These are phyloP conservation scores for Tetrao urogallus DNA, from an alignment of 2,113 vertebrate species.

Conservation along the genomic window DNA sequence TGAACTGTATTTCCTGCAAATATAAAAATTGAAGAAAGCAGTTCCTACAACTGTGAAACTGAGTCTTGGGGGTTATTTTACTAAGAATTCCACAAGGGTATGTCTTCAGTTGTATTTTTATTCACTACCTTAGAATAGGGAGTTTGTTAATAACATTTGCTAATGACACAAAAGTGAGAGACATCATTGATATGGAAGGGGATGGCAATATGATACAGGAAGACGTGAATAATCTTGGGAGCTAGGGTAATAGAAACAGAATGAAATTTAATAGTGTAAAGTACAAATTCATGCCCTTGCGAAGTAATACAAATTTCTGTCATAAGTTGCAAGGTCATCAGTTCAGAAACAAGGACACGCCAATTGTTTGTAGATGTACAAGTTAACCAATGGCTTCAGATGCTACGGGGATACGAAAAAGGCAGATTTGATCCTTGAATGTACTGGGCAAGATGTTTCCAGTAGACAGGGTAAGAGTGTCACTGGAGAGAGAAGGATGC, in stretches of 20 bases:
- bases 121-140: constrained; percentile 16
- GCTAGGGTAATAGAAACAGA: background rate
- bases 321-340: constrained; percentile 2
- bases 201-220: constrained; percentile 18
- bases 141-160: constrained; percentile 55
- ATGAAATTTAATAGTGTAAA: constrained; percentile 45
- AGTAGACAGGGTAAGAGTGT: accelerated
- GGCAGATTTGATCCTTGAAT: background rate
- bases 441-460: background rate
- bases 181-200: constrained; percentile 31
- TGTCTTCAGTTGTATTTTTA: constrained; percentile 15
- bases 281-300: constrained; percentile 15
- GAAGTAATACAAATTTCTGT: constrained; percentile 44
- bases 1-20: background rate
- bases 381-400: background rate
- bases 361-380: background rate
- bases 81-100: background rate
- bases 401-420: background rate
- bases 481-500: background rate
- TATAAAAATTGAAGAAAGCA: background rate
- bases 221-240: constrained; percentile 41
- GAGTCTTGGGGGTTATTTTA: background rate
- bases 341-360: background rate
- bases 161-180: background rate
- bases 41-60: background rate